These are phyloP conservation scores for Aulostomus chinensis DNA, from an alignment of 2,797 vertebrate genomes.

Conservation along the genomic window DNA sequence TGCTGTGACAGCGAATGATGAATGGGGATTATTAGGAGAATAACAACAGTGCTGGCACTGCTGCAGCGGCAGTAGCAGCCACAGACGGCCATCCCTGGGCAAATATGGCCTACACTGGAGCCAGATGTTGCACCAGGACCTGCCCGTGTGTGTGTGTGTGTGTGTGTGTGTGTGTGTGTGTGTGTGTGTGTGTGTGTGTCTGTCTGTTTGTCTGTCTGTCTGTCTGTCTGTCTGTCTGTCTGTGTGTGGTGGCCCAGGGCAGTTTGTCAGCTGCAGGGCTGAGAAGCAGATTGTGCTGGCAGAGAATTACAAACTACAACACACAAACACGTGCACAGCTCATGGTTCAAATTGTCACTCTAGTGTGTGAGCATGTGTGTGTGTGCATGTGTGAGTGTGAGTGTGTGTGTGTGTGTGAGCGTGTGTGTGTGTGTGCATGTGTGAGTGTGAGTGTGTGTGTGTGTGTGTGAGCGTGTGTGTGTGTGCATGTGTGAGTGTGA, in stretches of 20 bases:
- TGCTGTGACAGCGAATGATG: conserved; percentile 77
- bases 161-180: conserved; percentile 27
- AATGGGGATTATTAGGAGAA: conserved; percentile 76
- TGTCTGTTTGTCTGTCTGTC: conserved; percentile 27
- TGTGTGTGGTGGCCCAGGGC: conserved; percentile 35
- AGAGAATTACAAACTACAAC: conserved; percentile 25
- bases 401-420: no score
- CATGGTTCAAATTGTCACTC: conserved; percentile 25
- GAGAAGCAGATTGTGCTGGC: conserved; percentile 71
- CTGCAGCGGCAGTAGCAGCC: conserved; percentile 28
- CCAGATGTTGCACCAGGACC: conserved; percentile 71
- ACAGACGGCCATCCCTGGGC: conserved; percentile 61
- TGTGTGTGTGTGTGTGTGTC: conserved; percentile 22
- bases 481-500: no score
- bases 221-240: no score
- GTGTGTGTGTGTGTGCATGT: no score
- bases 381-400: conserved; percentile 3
- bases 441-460: no score
- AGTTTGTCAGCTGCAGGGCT: conserved; percentile 67
- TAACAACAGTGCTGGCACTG: conserved; percentile 63
- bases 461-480: no score
- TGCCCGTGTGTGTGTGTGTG: conserved; percentile 20
- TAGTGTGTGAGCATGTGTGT: conserved; percentile 9
- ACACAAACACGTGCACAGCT: conserved; percentile 14
- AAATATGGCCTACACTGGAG: conserved; percentile 48